Evolutionary conservation across 2,888 invertebrate genomes (phyloP).

Genomic region (Petrolisthes cinctipes): DNA sequence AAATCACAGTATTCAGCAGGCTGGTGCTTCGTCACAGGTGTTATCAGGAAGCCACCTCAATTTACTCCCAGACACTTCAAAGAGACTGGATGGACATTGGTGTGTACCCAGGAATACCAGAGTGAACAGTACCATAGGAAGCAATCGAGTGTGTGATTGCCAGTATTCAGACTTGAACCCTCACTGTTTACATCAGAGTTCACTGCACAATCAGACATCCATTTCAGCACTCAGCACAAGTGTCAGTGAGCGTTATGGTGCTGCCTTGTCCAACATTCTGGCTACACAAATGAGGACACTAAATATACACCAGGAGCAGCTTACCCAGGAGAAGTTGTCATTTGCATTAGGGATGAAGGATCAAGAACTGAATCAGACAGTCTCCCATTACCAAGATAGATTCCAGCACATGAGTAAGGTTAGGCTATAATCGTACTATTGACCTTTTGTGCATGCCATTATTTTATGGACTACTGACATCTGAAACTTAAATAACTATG

Average conservation of each 20-base stretch:
- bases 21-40: not conserved
- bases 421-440: not conserved
- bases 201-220: not conserved
- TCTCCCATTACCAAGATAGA: slow-evolving; percentile 20
- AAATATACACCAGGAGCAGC: slow-evolving; percentile 42
- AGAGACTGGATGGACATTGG: not conserved
- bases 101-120: not conserved
- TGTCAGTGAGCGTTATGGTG: slow-evolving; percentile 25
- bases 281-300: slow-evolving; percentile 29
- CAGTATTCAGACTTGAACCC: too few relatives aligned
- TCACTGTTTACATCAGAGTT: not conserved
- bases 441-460: too few relatives aligned
- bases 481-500: too few relatives aligned
- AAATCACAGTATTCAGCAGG: slow-evolving; percentile 1
- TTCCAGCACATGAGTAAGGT: slow-evolving; percentile 38
- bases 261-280: slow-evolving; percentile 22
- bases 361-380: slow-evolving; percentile 19
- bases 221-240: slow-evolving; percentile 1
- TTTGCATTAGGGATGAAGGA: slow-evolving; percentile 31
- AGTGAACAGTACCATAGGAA: not conserved
- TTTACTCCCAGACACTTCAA: not conserved
- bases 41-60: not conserved
- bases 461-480: too few relatives aligned
- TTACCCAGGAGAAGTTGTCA: slow-evolving; percentile 23
- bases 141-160: not conserved